Percentiles rank a stretch among this genome's conserved stretches.
These are phyloP conservation scores for Barypeithes pellucidus DNA, from an alignment of 2,888 invertebrate genomes.

Conservation along the genomic window DNA sequence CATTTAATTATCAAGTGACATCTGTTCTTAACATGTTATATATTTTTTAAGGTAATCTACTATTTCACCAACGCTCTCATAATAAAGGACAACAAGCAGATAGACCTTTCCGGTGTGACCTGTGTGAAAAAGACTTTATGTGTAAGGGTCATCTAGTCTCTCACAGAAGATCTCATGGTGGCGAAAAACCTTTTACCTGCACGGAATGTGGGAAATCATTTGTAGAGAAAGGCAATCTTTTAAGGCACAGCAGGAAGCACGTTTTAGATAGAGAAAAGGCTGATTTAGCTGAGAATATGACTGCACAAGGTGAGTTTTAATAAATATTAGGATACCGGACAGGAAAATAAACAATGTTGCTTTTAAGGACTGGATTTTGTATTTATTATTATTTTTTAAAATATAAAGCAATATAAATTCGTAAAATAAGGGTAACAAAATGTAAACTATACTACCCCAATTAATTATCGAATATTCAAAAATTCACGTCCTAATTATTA, in stretches of 20 bases:
- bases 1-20: too few relatives aligned
- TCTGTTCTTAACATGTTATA: too few relatives aligned
- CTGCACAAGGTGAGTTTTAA: constrained; percentile 33
- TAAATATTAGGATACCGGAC: too few relatives aligned
- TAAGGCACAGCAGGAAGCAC: constrained; percentile 83
- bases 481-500: too few relatives aligned
- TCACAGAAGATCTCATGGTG: constrained; percentile 86
- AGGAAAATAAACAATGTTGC: too few relatives aligned
- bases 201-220: constrained; percentile 84
- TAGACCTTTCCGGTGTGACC: constrained; percentile 81
- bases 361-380: too few relatives aligned
- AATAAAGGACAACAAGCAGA: constrained; percentile 76
- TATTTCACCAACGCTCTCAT: constrained; percentile 91
- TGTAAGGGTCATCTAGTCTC: constrained; percentile 90
- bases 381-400: too few relatives aligned
- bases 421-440: background rate
- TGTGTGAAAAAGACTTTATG: constrained; percentile 90
- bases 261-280: constrained; percentile 49
- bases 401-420: too few relatives aligned
- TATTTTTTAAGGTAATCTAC: constrained; percentile 73
- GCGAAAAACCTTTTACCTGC: constrained; percentile 77
- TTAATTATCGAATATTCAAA: too few relatives aligned
- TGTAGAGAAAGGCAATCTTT: constrained; percentile 86
- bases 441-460: too few relatives aligned
- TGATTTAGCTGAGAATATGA: constrained; percentile 32